Evolutionary conservation across 2,797 vertebrate genomes (phyloP).

Genomic region (Schizothorax lantsangensis): DNA sequence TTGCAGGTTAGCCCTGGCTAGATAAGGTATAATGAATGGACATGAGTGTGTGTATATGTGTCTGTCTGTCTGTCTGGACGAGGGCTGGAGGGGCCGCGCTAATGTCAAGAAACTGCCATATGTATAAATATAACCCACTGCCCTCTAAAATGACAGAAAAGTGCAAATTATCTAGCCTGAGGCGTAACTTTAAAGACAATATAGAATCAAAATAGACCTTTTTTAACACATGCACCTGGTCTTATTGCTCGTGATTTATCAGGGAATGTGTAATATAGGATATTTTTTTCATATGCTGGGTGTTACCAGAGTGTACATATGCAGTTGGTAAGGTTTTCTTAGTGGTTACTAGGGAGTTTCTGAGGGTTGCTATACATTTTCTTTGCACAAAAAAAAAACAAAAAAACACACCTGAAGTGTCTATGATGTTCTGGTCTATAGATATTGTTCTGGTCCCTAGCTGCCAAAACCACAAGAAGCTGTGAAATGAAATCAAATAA

Average conservation of each 20-base stretch:
- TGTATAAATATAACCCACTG: slow-evolving; percentile 28
- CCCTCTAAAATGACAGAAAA: slow-evolving; percentile 27
- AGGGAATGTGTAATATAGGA: not conserved
- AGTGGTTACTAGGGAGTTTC: not conserved
- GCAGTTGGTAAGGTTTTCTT: not conserved
- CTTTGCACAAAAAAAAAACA: no score
- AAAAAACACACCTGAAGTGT: not conserved
- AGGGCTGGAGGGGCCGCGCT: not conserved
- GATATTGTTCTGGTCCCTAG: not conserved
- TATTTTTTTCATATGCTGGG: not conserved
- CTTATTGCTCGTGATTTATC: not conserved
- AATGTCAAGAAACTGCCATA: slow-evolving; percentile 24
- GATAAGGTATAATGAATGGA: slow-evolving; percentile 62
- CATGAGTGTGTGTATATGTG: slow-evolving; percentile 50
- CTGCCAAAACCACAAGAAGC: no score
- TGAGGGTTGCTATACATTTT: not conserved
- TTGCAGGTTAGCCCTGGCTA: slow-evolving; percentile 58
- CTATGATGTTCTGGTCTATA: not conserved
- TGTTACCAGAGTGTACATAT: not conserved
- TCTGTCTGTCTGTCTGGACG: slow-evolving; percentile 41
- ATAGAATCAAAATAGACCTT: slow-evolving; percentile 19
- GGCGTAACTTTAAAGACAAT: not conserved
- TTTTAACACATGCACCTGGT: not conserved
- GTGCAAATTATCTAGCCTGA: slow-evolving; percentile 26
- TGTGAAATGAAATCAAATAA: no score